Base-by-base conservation (phyloP, 2,113 vertebrate species). In the Myrmophylax atrothorax region DNA sequence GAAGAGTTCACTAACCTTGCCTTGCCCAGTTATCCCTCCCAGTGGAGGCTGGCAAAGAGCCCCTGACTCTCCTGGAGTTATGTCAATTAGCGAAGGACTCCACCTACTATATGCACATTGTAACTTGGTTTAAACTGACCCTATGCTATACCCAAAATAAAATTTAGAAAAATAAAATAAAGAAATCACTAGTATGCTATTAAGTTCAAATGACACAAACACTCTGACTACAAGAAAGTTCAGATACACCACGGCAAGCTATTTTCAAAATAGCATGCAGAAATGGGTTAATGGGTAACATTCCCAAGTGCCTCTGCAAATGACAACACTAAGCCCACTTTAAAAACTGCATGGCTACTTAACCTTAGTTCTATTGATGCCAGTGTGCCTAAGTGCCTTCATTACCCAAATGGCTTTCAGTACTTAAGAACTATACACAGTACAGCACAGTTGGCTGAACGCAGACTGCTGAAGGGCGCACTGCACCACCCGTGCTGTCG, bases 401-500 rank as follows among this genome's bases (percentile, higher is more conserved):
- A 28, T 37, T 56, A 52, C 24, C 20, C 79, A 46, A 82, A 73
- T 14, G n/a, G 9, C 9, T 23, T 79, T 70, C 25, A 26, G 14
- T 40, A 53, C 25, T 62, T 46, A 49, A 66, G 9, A 68, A n/a
- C 4, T 62, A 8, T 20, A 12, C 12, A 33, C 2, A 49, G 53
- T 69, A 28, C 5, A 56, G 19, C 10, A 16, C 46, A 33, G 11
- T 72, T 60, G 38, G 8, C 40, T 22, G 5, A 86, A 69, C 37
- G 14, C 9, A 20, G 8, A 10, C 7, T 79, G 67, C 38, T 23
- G 40, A 79, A 76, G 44, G 42, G 11, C 2, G 1, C 7, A 16
- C 14, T 1, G 1, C 7, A 16, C 18, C 9, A 4, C 8, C 33
- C 2, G 0, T 35, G 29, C 25, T 80, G 7, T 11, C 16, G 56